Conservation (phyloP, 1,140 invertebrate genomes). For the Argopecten irradians region DNA sequence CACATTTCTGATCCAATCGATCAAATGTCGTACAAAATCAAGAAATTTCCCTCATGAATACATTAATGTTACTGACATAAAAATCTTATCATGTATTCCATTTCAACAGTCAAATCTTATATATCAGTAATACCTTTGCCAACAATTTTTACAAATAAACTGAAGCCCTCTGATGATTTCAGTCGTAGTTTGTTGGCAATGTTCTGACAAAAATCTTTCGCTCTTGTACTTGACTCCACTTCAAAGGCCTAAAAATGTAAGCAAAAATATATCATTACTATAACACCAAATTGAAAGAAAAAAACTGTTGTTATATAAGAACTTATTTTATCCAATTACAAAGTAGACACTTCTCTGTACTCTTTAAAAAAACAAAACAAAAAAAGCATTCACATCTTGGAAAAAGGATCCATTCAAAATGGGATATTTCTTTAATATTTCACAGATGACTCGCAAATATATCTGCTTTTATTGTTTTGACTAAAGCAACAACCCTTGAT, state of each 20-base stretch:
- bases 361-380: too few relatives aligned
- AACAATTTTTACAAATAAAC: conserved; percentile 99
- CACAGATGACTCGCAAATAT: too few relatives aligned
- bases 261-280: not conserved
- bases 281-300: not conserved
- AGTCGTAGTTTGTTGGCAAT: conserved; percentile 93
- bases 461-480: too few relatives aligned
- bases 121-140: conserved; percentile 87
- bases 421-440: too few relatives aligned
- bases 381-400: too few relatives aligned
- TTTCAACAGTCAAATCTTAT: not conserved
- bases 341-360: too few relatives aligned
- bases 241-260: conserved; percentile 88
- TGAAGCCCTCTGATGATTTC: conserved; percentile 97
- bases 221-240: conserved; percentile 97
- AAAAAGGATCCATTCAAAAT: too few relatives aligned
- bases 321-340: not conserved
- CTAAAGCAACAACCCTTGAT: too few relatives aligned
- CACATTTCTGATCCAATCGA: conserved; percentile 99
- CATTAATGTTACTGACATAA: conserved; percentile 90
- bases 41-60: conserved; percentile 99
- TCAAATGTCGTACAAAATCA: conserved; percentile 99
- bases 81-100: not conserved
- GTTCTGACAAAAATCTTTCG: conserved; percentile 98
- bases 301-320: not conserved